phyloP scores from a whole-genome alignment of 2,797 vertebrate genomes.

The Enteromius argenteus region DNA sequence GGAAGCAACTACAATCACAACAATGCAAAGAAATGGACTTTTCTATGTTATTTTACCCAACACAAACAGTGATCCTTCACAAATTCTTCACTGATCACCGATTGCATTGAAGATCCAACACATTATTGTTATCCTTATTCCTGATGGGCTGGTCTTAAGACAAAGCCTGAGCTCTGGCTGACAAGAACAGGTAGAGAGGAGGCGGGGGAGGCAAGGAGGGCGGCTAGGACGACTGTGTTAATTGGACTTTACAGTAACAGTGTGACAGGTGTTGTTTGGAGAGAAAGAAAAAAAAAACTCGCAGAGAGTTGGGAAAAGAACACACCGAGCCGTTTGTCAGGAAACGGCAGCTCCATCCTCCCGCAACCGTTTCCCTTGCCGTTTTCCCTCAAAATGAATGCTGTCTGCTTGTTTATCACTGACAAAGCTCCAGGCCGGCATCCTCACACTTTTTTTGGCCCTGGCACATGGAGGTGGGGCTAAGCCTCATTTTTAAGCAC shows the following conservation, averaged over 20 bases:
- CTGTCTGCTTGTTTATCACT: constrained; percentile 43
- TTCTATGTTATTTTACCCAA: neutral
- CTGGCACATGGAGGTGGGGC: constrained; percentile 43
- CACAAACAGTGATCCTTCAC: neutral
- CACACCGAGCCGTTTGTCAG: constrained; percentile 52
- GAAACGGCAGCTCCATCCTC: constrained; percentile 41
- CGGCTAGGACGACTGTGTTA: constrained; percentile 60
- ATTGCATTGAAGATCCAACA: constrained; percentile 8
- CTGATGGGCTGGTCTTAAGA: constrained; percentile 27
- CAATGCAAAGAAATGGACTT: neutral
- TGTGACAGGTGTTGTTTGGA: constrained; percentile 54
- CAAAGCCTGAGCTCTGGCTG: constrained; percentile 28
- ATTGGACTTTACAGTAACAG: constrained; percentile 63
- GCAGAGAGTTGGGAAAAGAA: constrained; percentile 10
- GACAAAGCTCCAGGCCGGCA: constrained; percentile 20
- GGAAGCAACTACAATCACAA: neutral
- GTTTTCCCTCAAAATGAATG: constrained; percentile 42
- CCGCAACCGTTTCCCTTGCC: constrained; percentile 34
- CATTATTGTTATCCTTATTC: constrained; percentile 9
- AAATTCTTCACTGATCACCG: neutral
- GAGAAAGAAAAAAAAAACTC: constrained; percentile 18
- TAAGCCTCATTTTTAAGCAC: constrained; percentile 59
- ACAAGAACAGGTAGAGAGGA: constrained; percentile 52
- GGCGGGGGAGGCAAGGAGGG: constrained; percentile 23
- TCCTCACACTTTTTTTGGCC: constrained; percentile 35